These are phyloP conservation scores for Etheostoma perlongum DNA, from an alignment of 2,797 vertebrate genomes.

Conservation along the genomic window DNA sequence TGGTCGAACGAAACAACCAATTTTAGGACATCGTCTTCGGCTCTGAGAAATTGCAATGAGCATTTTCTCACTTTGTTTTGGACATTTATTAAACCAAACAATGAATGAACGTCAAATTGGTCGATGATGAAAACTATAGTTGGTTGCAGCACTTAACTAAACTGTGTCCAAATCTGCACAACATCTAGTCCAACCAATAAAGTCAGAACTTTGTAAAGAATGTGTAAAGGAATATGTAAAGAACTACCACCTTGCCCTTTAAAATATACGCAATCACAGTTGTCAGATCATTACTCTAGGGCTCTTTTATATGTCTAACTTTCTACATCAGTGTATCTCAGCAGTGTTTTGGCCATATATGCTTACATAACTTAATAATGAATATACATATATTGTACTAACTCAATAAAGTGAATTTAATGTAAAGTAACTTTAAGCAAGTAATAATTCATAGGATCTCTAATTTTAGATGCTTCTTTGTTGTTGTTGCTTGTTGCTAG, in stretches of 20 bases:
- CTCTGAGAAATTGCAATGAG: too few species aligned
- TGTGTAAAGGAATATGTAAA: too few species aligned
- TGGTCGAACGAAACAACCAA: too few species aligned
- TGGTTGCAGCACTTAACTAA: too few species aligned
- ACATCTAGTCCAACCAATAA: neutral
- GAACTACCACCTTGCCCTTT: neutral
- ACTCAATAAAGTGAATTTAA: neutral
- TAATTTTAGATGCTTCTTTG: neutral
- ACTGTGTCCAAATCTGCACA: too few species aligned
- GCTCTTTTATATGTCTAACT: neutral
- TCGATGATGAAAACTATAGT: too few species aligned
- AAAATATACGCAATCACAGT: neutral
- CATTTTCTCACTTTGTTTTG: too few species aligned
- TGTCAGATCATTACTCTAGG: neutral
- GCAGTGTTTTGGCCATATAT: neutral
- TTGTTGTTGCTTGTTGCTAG: conserved; percentile 3
- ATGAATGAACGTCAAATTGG: too few species aligned
- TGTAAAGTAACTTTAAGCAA: neutral
- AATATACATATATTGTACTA: too few species aligned
- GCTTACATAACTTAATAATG: neutral
- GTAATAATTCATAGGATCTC: neutral
- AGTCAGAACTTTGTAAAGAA: neutral
- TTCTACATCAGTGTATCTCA: neutral
- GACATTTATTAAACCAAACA: too few species aligned
- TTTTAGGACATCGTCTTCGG: too few species aligned